phyloP scores from a whole-genome alignment of 2,113 vertebrate species.

The Thymallus thymallus region DNA sequence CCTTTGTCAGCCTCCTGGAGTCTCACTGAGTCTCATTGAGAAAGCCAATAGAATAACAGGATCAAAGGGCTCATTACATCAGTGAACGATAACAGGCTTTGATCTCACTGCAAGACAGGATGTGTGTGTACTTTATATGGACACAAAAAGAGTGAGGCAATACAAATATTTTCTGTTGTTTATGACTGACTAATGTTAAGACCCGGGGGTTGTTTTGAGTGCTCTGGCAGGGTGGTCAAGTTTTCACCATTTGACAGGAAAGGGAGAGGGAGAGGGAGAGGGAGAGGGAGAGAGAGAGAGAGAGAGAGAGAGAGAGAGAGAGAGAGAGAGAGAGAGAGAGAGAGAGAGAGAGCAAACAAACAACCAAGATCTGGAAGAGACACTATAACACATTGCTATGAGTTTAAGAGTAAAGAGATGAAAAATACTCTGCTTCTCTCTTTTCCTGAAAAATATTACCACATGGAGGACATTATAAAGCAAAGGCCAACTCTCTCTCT shows the following conservation, averaged over 20 bases:
- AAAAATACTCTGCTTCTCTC: conserved; percentile 22
- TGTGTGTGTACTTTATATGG: no score
- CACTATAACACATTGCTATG: background rate
- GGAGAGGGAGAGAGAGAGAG: no score
- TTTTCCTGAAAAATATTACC: conserved; percentile 30
- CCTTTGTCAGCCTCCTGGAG: no score
- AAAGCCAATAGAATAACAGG: no score
- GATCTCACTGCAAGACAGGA: no score
- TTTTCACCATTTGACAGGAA: background rate
- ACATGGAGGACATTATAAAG: conserved; percentile 27
- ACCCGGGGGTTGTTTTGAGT: background rate
- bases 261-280: no score
- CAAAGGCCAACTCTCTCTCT: conserved; percentile 7
- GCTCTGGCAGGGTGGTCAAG: background rate
- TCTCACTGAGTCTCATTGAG: no score
- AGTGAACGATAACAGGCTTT: no score
- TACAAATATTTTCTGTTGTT: background rate
- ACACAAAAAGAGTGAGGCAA: background rate
- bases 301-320: no score
- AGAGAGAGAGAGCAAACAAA: background rate
- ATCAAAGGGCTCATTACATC: no score
- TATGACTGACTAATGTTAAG: background rate
- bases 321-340: no score
- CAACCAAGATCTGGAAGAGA: conserved; percentile 3
- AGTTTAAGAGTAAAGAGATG: background rate